Percentiles rank a stretch among this genome's conserved stretches.
phyloP scores from a whole-genome alignment of 1,140 invertebrate species.

The Drosophila sucinea region DNA sequence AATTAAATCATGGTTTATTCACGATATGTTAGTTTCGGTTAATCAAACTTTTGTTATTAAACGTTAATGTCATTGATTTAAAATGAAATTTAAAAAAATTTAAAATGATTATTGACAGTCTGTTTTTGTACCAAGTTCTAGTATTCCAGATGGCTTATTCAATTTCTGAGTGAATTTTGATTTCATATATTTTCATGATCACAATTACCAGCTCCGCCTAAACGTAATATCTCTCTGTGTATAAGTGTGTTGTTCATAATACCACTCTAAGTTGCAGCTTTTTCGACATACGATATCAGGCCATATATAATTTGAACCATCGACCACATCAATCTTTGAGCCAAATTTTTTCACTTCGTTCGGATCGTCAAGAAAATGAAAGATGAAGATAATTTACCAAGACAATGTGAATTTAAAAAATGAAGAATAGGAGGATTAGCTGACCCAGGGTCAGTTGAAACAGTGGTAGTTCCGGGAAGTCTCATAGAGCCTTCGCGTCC shows the following conservation, averaged over 20 bases:
- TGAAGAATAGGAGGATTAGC: conserved; percentile 1
- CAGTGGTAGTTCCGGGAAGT: conserved; percentile 15
- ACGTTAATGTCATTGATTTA: no score
- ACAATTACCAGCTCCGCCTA: conserved; percentile 20
- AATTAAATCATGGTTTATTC: no score
- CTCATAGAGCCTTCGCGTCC: conserved; percentile 62
- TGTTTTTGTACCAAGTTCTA: no score
- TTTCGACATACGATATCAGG: conserved; percentile 18
- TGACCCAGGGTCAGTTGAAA: conserved; percentile 23
- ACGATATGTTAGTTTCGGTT: no score
- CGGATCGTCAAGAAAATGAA: conserved; percentile 54
- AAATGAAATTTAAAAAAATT: no score
- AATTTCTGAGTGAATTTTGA: no score
- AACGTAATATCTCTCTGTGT: conserved; percentile 26
- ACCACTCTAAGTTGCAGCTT: not conserved
- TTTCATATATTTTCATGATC: not conserved
- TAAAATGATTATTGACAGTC: no score
- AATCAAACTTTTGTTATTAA: no score
- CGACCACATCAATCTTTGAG: conserved; percentile 44
- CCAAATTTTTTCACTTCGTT: conserved; percentile 83
- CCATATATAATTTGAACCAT: conserved; percentile 12
- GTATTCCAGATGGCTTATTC: no score
- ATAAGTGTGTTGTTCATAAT: conserved; percentile 23
- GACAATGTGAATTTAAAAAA: conserved; percentile 1
- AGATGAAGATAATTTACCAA: conserved; percentile 11